Evolutionary conservation across 2,888 invertebrate species (phyloP), one percentile per base, ranked within the genome.

Genomic region (Gari tellinella): DNA sequence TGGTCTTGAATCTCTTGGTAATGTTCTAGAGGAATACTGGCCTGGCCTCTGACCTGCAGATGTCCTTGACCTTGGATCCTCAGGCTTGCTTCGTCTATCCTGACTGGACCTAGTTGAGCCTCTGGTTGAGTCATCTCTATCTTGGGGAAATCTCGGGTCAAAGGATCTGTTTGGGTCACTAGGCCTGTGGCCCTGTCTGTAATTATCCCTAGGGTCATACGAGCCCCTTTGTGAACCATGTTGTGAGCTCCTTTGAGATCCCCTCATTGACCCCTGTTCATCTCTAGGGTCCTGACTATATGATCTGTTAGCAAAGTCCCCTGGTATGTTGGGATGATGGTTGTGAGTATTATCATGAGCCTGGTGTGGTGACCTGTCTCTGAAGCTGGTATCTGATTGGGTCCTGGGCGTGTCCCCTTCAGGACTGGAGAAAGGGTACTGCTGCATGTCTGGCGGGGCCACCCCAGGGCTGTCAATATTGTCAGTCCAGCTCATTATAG

Each of bases 401-500:
- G 58, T n/a, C n/a, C 52, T 17, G 15, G 61, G 52, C 5, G 64
- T 58, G 19, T 43, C 46, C 12, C 55, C 49, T 10, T 45, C 63
- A 12, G 51, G 62, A 19, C 57, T 48, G 15, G 58, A 51, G 55
- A 73, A 78, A 10, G 78, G 78, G 31, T 58, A 73, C 60, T 78
- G 69, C 26, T 64, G 69, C 57, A 65, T 66, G 41, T 77, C 74
- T 17, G 78, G 77, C 3, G 75, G 78, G n/a, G 69, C 67, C 7
- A 65, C 56, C 19, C 73, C 70, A 14, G 75, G 69, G 41, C 76
- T 80, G 43, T 78, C 81, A 8, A 79, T 77, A 40, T 77, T 68
- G 17, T 84, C 84, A 52, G 81, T 77, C 81, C 82, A 83, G n/a
- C 77, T 80, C 76, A 85, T 83, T 17, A 83, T 80, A 15, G 85